phyloP scores from a whole-genome alignment of 2,113 vertebrate genomes.

The Struthio camelus region DNA sequence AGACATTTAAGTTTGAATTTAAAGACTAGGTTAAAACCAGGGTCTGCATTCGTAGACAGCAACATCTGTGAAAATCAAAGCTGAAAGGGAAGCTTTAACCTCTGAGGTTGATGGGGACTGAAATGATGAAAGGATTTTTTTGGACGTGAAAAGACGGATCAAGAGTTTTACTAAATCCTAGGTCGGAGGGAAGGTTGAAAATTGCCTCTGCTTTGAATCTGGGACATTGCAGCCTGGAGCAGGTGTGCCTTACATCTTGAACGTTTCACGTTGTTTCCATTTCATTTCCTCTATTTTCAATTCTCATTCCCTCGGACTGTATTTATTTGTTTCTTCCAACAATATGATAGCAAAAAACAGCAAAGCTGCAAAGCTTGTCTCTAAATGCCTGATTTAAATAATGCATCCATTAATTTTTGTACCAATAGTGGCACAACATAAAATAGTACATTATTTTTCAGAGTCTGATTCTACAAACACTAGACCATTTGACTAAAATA shows the following conservation, averaged over 20 bases:
- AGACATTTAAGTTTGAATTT: constrained; percentile 11
- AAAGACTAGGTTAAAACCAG: neutral
- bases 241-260: constrained; percentile 43
- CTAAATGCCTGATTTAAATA: constrained; percentile 60
- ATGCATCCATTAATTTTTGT: constrained; percentile 62
- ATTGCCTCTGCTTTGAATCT: constrained; percentile 45
- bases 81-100: constrained; percentile 70
- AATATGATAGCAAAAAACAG: neutral
- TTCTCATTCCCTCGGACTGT: constrained; percentile 36
- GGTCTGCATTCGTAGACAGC: constrained; percentile 31
- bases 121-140: constrained; percentile 63
- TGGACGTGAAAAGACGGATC: constrained; percentile 30
- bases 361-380: constrained; percentile 3
- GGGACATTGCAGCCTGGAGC: neutral
- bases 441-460: constrained; percentile 43
- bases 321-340: constrained; percentile 37
- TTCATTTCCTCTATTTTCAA: constrained; percentile 19
- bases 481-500: constrained; percentile 53
- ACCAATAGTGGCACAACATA: constrained; percentile 22
- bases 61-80: constrained; percentile 69
- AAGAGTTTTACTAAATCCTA: constrained; percentile 48
- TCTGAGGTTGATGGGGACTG: constrained; percentile 27
- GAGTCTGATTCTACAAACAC: constrained; percentile 40
- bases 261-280: neutral
- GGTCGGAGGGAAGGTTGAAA: neutral